Percentiles rank a stretch among this genome's conserved stretches.
Evolutionary conservation across 2,888 invertebrate species (phyloP).

Genomic region (Malachius bipustulatus): DNA sequence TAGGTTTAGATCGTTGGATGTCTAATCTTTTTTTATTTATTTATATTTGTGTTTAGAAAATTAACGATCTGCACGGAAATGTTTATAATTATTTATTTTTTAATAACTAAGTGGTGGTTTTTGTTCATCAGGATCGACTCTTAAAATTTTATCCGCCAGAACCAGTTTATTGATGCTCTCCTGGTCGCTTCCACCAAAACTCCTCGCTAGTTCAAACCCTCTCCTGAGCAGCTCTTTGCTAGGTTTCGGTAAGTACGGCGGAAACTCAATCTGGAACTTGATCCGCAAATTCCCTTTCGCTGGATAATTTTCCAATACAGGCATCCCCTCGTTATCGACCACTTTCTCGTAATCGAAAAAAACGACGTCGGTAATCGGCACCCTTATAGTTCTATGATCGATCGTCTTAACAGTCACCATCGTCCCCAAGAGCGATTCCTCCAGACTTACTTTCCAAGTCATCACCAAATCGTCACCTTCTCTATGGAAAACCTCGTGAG

Average conservation of each 20-base stretch:
- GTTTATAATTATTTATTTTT: too few relatives aligned
- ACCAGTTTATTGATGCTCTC: constrained; percentile 36
- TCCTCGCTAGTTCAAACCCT: constrained; percentile 33
- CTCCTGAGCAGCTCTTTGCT: constrained; percentile 35
- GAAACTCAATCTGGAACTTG: constrained; percentile 50
- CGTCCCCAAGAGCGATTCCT: constrained; percentile 61
- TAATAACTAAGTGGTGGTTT: constrained; percentile 27
- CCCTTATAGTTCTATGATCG: constrained; percentile 54
- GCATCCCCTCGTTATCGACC: constrained; percentile 62
- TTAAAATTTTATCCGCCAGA: constrained; percentile 35
- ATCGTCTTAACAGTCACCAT: constrained; percentile 54
- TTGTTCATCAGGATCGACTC: constrained; percentile 34
- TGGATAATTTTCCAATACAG: constrained; percentile 47
- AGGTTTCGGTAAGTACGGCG: constrained; percentile 40
- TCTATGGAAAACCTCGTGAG: constrained; percentile 53
- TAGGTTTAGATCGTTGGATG: too few relatives aligned
- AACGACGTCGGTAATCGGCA: constrained; percentile 61
- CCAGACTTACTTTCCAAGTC: constrained; percentile 46
- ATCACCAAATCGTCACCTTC: constrained; percentile 57
- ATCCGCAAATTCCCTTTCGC: constrained; percentile 59
- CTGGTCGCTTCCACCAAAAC: constrained; percentile 28
- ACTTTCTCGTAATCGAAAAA: constrained; percentile 57
- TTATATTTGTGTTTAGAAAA: too few relatives aligned
- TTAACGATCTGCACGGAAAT: too few relatives aligned
- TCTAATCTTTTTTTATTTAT: too few relatives aligned